A percentile compares a stretch with the other conserved stretches of the same genome.
phyloP scores from a whole-genome alignment of 2,113 vertebrate genomes.

The Siniperca knerii region DNA sequence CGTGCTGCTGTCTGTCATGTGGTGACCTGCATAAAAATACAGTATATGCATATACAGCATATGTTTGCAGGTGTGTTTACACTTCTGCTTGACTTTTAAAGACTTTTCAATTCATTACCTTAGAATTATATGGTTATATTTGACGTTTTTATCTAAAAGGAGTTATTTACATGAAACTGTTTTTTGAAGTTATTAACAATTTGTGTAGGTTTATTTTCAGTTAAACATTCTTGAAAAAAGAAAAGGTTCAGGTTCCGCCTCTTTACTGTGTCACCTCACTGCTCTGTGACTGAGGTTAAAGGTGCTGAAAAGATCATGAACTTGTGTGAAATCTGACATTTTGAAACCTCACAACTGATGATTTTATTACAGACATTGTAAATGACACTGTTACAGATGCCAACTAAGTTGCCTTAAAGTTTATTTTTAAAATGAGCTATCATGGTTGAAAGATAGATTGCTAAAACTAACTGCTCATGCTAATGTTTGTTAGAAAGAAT shows the following conservation, averaged over 20 bases:
- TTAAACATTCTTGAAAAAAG: neutral
- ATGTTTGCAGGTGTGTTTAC: neutral
- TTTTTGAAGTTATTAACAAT: neutral
- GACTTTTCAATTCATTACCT: neutral
- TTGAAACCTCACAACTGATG: neutral
- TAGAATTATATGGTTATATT: neutral
- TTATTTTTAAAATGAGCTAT: neutral
- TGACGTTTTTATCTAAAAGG: neutral
- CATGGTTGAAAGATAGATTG: neutral
- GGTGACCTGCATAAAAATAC: neutral
- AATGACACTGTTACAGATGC: neutral
- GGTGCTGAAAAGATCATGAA: neutral
- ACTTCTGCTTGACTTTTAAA: neutral
- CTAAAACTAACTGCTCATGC: neutral
- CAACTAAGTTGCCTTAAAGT: neutral
- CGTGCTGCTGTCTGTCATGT: slow-evolving; percentile 19
- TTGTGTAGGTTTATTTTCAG: neutral
- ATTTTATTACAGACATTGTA: neutral
- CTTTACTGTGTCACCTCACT: neutral
- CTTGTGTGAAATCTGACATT: neutral
- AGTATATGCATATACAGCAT: neutral
- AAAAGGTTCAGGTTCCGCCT: neutral
- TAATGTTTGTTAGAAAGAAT: too few species aligned
- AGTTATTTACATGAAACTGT: neutral
- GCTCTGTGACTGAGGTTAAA: neutral